Percentiles rank a stretch among this genome's conserved stretches.
Evolutionary conservation across 1,140 invertebrate genomes (phyloP).

Genomic region (Ooceraea biroi): DNA sequence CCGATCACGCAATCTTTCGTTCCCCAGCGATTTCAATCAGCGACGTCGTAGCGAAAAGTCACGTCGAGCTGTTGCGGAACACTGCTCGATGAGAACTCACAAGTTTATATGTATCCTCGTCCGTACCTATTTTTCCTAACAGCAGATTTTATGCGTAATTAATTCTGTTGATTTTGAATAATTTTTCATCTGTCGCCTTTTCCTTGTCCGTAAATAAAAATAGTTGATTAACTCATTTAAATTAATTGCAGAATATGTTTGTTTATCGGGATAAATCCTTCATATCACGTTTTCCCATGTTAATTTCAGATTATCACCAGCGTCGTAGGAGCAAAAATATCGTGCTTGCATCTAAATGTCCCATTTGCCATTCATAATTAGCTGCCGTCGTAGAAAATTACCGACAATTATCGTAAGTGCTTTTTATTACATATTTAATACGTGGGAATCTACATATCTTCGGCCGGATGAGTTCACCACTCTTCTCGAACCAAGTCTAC

Average conservation of each 20-base stretch:
- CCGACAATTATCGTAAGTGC: not conserved
- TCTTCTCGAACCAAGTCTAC: too few relatives aligned
- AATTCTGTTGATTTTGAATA: not conserved
- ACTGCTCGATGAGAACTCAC: not conserved
- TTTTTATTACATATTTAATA: not conserved
- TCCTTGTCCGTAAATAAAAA: not conserved
- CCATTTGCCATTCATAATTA: slow-evolving; percentile 4
- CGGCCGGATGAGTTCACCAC: not conserved
- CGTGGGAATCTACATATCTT: not conserved
- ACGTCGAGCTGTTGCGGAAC: not conserved
- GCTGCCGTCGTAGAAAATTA: not conserved
- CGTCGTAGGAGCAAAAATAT: not conserved
- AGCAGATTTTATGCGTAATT: not conserved
- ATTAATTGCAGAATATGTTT: not conserved
- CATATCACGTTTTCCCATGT: not conserved
- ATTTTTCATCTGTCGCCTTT: not conserved
- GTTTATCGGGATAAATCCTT: not conserved
- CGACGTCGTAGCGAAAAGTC: not conserved
- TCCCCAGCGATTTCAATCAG: not conserved
- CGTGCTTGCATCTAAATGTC: not conserved
- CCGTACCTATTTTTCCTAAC: not conserved
- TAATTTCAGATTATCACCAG: slow-evolving; percentile 14
- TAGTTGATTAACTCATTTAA: not conserved
- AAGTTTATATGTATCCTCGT: not conserved
- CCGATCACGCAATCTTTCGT: slow-evolving; percentile 29